phyloP scores from a whole-genome alignment of 2,797 vertebrate genomes.

The Darevskia mixta region DNA sequence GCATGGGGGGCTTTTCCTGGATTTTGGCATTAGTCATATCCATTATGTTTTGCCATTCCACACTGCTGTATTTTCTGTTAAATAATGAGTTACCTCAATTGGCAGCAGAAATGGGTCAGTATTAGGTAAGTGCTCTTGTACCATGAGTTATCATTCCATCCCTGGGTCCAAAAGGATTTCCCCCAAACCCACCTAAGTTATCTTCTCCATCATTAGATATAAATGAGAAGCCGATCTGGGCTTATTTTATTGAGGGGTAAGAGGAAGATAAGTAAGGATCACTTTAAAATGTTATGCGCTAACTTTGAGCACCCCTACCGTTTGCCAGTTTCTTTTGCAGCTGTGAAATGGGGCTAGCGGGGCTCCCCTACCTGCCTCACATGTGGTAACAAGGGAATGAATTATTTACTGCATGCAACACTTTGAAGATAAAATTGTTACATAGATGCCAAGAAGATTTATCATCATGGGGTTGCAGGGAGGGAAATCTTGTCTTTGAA shows the following conservation, averaged over 20 bases:
- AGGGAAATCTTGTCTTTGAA: slow-evolving; percentile 43
- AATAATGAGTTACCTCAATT: neutral
- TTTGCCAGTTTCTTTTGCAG: slow-evolving; percentile 1
- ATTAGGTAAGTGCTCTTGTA: neutral
- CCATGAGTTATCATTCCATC: neutral
- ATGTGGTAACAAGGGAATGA: slow-evolving; percentile 35
- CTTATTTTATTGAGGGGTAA: neutral
- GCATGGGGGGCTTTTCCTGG: neutral
- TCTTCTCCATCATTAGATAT: neutral
- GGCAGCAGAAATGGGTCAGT: neutral
- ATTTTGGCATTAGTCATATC: neutral
- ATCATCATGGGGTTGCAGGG: slow-evolving; percentile 17
- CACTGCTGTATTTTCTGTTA: neutral
- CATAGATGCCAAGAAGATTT: slow-evolving; percentile 30
- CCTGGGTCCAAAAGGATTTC: neutral
- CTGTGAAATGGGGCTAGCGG: slow-evolving; percentile 27
- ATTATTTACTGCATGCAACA: slow-evolving; percentile 33
- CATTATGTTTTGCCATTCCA: neutral
- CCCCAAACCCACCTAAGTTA: neutral
- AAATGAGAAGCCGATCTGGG: neutral
- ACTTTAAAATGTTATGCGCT: neutral
- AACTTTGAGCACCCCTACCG: neutral
- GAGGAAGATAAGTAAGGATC: neutral
- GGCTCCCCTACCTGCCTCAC: slow-evolving; percentile 27
- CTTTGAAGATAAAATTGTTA: slow-evolving; percentile 11